Percentiles rank a stretch among this genome's conserved stretches.
Conservation (phyloP, 2,888 invertebrate species). For the Sarcophaga carnaria region DNA sequence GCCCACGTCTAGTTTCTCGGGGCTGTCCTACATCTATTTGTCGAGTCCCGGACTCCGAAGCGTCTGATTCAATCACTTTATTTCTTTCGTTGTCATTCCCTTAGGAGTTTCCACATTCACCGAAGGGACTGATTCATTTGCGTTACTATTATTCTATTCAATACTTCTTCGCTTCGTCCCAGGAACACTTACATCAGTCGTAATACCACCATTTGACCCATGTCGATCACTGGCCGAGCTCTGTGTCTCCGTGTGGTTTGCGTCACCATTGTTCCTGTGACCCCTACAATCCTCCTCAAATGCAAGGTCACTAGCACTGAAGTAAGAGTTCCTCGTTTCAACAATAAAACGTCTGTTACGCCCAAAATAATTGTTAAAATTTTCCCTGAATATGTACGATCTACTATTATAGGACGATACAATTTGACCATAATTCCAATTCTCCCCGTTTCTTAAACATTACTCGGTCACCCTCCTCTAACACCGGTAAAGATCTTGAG, state of each 20-base stretch:
- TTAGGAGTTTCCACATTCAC: slow-evolving; percentile 16
- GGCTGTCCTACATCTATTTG: not conserved
- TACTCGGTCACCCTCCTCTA: slow-evolving; percentile 51
- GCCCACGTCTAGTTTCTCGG: no score
- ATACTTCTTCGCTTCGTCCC: not conserved
- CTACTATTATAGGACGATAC: slow-evolving; percentile 1
- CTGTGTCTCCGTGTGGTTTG: not conserved
- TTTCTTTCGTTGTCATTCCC: slow-evolving; percentile 5
- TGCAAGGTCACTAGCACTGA: slow-evolving; percentile 35
- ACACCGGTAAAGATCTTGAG: not conserved
- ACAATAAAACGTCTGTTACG: slow-evolving; percentile 29
- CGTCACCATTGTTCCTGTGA: not conserved
- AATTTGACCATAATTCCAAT: slow-evolving; percentile 17
- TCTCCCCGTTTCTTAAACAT: slow-evolving; percentile 59
- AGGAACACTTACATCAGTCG: slow-evolving; percentile 1
- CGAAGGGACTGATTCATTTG: slow-evolving; percentile 13
- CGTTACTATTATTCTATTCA: not conserved
- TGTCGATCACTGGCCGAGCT: not conserved
- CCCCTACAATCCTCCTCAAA: not conserved
- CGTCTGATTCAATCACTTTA: slow-evolving; percentile 6
- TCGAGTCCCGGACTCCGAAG: not conserved
- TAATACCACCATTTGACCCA: not conserved
- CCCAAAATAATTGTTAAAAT: not conserved
- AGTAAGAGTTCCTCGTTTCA: slow-evolving; percentile 11
- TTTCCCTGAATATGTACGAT: not conserved